phyloP scores from a whole-genome alignment of 2,113 vertebrate genomes.

The Recurvirostra avosetta region DNA sequence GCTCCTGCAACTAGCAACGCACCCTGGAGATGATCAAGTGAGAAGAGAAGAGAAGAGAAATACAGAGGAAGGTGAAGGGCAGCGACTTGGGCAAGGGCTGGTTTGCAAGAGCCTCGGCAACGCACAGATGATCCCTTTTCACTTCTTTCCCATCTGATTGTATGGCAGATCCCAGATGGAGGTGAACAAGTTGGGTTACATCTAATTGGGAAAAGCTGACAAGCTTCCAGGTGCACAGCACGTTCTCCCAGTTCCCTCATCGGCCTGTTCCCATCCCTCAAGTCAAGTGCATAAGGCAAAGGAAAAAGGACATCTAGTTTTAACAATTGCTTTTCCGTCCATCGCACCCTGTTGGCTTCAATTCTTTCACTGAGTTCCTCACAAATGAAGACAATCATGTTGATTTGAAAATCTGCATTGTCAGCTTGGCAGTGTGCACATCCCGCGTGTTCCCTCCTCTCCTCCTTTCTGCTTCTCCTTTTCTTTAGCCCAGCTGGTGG shows the following conservation, averaged over 20 bases:
- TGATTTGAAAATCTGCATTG: background rate
- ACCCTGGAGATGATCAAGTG: background rate
- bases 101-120: background rate
- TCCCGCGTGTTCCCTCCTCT: background rate
- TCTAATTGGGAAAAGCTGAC: background rate
- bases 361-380: background rate
- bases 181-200: background rate
- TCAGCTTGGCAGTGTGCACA: background rate
- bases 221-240: background rate
- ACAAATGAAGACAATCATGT: background rate
- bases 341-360: background rate
- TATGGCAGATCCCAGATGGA: background rate
- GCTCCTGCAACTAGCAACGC: background rate
- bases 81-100: background rate
- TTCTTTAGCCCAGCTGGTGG: background rate
- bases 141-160: background rate
- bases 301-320: background rate
- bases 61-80: background rate
- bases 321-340: background rate
- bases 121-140: background rate
- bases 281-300: background rate
- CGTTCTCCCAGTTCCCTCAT: background rate
- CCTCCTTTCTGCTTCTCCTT: background rate
- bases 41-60: background rate
- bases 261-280: background rate